Evolutionary conservation across 1,140 invertebrate species (phyloP), one percentile per base, ranked within the genome.

Genomic region (Mactra quadrangularis): DNA sequence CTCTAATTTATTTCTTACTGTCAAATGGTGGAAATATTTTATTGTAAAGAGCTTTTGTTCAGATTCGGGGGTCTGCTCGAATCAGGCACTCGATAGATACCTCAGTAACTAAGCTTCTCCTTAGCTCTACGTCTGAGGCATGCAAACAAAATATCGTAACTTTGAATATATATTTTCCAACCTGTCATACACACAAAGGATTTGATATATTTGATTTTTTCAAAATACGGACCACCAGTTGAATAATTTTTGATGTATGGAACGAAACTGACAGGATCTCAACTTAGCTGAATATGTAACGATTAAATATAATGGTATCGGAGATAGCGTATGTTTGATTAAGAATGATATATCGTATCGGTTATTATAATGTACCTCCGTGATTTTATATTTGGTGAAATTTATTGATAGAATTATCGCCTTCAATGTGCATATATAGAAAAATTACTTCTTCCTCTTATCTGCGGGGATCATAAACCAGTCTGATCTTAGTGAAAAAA

Each of bases 141-240:
- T 81, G 77, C 77, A 62, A 71, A 41, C n/a, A 45, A 68, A 71
- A 81, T 70, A 81, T 81, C 50, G 53, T n/a, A 81, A 38, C 77
- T 70, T 45, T 71, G 77, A 81, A 81, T 35, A 81, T 81, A 81
- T 71, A 81, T 81, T 81, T 81, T 81, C 53, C 41, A 50, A 68
- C 64, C 31, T 81, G 77, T 81, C 77, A 81, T 71, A 81, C 33
- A 25, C 27, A 81, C 77, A 81, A 81, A 57, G 22, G 77, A 70
- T 59, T 53, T 81, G 77, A 81, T 81, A 81, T 81, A 81, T 81
- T 81, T 71, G 66, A 81, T 70, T 81, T 81, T 79, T 52, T 52
- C 38, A 29, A 47, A 55, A 33, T 70, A 57, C 45, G 55, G 64
- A 81, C 64, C 77, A 81, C 77, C 77, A 60, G 64, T 81, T 47